Evolutionary conservation across 2,888 invertebrate species (phyloP).

Genomic region (Eretmocerus hayati): DNA sequence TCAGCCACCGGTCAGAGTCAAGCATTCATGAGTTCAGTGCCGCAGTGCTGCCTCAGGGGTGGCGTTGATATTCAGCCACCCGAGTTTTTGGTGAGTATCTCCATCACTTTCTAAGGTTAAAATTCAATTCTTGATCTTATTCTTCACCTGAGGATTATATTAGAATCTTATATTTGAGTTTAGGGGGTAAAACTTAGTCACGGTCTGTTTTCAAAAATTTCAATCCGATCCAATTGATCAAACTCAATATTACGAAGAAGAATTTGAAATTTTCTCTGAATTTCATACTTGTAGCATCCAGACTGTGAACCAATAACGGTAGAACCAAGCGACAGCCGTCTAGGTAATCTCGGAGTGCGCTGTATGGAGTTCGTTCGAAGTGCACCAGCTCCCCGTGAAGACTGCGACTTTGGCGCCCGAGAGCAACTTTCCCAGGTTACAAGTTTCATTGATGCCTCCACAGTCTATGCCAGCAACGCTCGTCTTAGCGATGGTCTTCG

Average conservation of each 20-base stretch:
- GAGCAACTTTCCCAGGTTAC: constrained; percentile 83
- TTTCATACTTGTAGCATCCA: constrained; percentile 59
- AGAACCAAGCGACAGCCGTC: constrained; percentile 64
- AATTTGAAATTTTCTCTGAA: neutral
- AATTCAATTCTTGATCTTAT: neutral
- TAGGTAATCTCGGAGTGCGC: constrained; percentile 61
- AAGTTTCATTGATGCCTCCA: constrained; percentile 74
- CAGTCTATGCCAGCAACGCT: constrained; percentile 66
- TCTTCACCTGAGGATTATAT: neutral
- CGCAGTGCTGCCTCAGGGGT: constrained; percentile 65
- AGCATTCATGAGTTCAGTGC: constrained; percentile 72
- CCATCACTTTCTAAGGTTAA: neutral
- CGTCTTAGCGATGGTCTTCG: constrained; percentile 65
- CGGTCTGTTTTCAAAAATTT: too few relatives aligned
- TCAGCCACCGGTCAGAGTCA: constrained; percentile 67
- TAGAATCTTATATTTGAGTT: neutral
- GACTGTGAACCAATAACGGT: constrained; percentile 79
- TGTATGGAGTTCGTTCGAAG: constrained; percentile 81
- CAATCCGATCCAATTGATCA: too few relatives aligned
- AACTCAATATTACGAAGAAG: too few relatives aligned
- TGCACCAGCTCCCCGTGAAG: constrained; percentile 70
- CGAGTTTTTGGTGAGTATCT: constrained; percentile 53
- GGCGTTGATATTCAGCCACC: constrained; percentile 56
- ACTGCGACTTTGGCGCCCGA: constrained; percentile 74
- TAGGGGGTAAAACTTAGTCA: neutral